Conservation (phyloP, 2,113 vertebrate genomes). For the Phrynocephalus versicolor region DNA sequence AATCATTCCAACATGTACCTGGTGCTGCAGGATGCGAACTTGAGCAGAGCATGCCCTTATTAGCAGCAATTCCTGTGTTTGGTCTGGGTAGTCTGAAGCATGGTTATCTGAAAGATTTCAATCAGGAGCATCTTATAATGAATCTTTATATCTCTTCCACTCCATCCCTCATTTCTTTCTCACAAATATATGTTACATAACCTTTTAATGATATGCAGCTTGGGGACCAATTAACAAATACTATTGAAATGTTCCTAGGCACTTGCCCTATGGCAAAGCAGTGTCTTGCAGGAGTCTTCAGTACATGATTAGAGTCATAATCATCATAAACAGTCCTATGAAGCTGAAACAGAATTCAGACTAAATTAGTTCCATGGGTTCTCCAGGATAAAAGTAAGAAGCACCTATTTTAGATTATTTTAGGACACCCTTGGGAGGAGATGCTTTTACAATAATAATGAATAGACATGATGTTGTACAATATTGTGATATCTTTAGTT, state of each 20-base stretch:
- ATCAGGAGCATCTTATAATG: neutral
- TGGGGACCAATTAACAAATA: conserved; percentile 21
- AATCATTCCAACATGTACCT: too few species aligned
- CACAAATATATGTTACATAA: neutral
- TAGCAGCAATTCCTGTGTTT: too few species aligned
- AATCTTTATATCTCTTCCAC: neutral
- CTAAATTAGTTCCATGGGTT: neutral
- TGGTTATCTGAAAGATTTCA: neutral
- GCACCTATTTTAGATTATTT: neutral
- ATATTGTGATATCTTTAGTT: neutral
- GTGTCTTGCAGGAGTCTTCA: conserved; percentile 1
- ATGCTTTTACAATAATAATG: neutral
- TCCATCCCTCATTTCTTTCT: too few species aligned
- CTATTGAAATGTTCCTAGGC: neutral
- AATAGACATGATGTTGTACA: neutral
- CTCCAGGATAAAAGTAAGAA: neutral
- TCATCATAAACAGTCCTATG: neutral
- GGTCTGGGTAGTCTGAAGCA: too few species aligned
- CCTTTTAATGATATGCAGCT: conserved; percentile 11
- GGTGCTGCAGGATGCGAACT: too few species aligned
- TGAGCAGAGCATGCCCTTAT: too few species aligned
- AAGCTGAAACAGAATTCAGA: neutral
- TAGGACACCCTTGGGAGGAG: neutral
- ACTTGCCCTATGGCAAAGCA: neutral
- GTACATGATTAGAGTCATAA: neutral